Evolutionary conservation across 1,140 invertebrate species (phyloP).

Genomic region (Protaetia brevitarsis): DNA sequence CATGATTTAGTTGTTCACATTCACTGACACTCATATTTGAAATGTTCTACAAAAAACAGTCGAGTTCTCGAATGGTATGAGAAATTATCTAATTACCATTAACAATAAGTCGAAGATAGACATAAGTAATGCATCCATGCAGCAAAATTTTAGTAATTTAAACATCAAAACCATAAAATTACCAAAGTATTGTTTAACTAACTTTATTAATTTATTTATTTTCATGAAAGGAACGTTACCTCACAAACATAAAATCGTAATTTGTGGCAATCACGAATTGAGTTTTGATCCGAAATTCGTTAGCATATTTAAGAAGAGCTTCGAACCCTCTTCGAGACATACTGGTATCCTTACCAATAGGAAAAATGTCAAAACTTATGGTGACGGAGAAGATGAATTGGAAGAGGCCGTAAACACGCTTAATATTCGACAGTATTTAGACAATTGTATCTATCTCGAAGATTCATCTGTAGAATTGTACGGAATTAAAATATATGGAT

Average conservation of each 20-base stretch:
- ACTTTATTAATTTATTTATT: neutral
- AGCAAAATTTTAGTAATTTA: no score
- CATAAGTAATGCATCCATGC: no score
- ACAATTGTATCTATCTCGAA: conserved; percentile 77
- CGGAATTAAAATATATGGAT: conserved; percentile 82
- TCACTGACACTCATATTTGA: no score
- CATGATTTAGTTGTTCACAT: no score
- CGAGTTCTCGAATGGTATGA: no score
- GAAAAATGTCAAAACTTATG: conserved; percentile 59
- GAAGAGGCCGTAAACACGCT: conserved; percentile 60
- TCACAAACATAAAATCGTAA: conserved; percentile 82
- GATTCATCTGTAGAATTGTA: conserved; percentile 65
- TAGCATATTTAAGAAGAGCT: conserved; percentile 55
- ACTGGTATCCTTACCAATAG: conserved; percentile 58
- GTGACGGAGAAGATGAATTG: conserved; percentile 62
- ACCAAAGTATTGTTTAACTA: neutral
- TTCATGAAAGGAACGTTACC: conserved; percentile 57
- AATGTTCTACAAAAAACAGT: no score
- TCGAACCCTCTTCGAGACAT: conserved; percentile 48
- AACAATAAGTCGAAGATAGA: no score
- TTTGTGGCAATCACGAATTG: conserved; percentile 86
- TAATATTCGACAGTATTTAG: conserved; percentile 66
- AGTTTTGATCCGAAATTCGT: conserved; percentile 76
- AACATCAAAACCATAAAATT: neutral
- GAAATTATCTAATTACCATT: no score